Base-by-base conservation (phyloP, 2,888 invertebrate genomes). In the Eupithecia pulchellata region DNA sequence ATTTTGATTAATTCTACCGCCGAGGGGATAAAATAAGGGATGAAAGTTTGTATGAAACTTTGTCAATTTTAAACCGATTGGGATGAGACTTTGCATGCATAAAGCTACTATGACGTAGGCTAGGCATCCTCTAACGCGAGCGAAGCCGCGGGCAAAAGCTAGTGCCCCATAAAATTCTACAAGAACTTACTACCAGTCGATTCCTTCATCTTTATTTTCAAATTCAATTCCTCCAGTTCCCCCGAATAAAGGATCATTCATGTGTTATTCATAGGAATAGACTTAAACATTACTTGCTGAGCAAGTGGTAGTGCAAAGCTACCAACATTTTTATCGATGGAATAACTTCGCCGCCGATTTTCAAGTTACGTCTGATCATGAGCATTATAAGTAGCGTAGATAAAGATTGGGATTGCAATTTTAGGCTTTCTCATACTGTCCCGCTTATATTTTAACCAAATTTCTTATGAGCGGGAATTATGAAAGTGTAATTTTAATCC, bases 231-330 rank as follows among this genome's bases (percentile, higher is more conserved):
- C 34, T 73, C 70, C 67, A 67, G 64, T 69, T 67, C 69, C 55
- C 47, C 47, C 42, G 57, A 69, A 64, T 73, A 72, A 72, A 66
- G 63, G 65, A 68, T 8, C 66, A 39, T 17, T 73, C 67, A 73
- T 73, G 73, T 62, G 69, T 67, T 73, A 73, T 69, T 73, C 72
- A 73, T 67, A 64, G 34, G 58, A 36, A 69, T 65, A 58, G 52
- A 69, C 62, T 72, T 32, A 36, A 69, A 66, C 68, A 72, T 64
- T 69, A 66, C 72, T 64, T 60, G 30, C 64, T 20, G 55, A 62
- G 68, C 52, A 52, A 52, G 25, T 25, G 25, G 52, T 25, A 52
- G 52, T 25, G 52, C 11, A 52, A 47, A 63, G 34, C 32, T 67
- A 55, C 64, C 57, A 32, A 42, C 14, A 52, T 36, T 64, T 66